A percentile compares a stretch with the other conserved stretches of the same genome.
Conservation (phyloP, 2,888 invertebrate genomes). For the Psylliodes chrysocephalus region DNA sequence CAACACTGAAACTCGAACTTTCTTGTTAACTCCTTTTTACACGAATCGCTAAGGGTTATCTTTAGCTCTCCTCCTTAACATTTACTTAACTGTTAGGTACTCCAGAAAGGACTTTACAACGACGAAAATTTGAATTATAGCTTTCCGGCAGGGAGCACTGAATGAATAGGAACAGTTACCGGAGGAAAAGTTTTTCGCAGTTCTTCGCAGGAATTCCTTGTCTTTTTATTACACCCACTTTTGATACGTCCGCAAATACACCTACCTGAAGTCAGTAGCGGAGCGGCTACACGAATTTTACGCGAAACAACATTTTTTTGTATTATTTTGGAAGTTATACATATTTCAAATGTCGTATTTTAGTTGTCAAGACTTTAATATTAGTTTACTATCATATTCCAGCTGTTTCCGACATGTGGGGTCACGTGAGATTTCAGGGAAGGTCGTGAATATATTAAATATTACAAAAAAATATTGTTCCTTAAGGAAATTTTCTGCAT, state of each 20-base stretch:
- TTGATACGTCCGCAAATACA: slow-evolving; percentile 5
- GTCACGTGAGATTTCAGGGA: too few relatives aligned
- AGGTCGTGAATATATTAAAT: too few relatives aligned
- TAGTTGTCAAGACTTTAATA: too few relatives aligned
- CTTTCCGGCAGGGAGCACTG: slow-evolving; percentile 11
- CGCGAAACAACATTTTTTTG: too few relatives aligned
- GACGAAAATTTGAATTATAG: slow-evolving; percentile 28
- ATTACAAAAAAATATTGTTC: too few relatives aligned
- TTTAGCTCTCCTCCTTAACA: slow-evolving; percentile 7
- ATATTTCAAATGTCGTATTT: too few relatives aligned
- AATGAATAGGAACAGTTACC: slow-evolving; percentile 26
- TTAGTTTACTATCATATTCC: too few relatives aligned
- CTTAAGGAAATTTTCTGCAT: too few relatives aligned
- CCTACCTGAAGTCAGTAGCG: background rate
- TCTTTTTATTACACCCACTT: slow-evolving; percentile 16
- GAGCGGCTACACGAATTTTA: too few relatives aligned
- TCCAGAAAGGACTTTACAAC: slow-evolving; percentile 22
- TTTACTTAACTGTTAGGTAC: slow-evolving; percentile 21
- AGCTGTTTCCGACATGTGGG: too few relatives aligned
- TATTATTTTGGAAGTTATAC: too few relatives aligned
- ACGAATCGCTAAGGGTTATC: background rate
- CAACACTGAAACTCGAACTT: too few relatives aligned
- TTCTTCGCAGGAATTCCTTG: background rate
- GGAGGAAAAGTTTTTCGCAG: slow-evolving; percentile 19
- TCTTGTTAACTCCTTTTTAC: background rate